Base-by-base conservation (phyloP, 2,888 invertebrate genomes). In the Bibio marci region DNA sequence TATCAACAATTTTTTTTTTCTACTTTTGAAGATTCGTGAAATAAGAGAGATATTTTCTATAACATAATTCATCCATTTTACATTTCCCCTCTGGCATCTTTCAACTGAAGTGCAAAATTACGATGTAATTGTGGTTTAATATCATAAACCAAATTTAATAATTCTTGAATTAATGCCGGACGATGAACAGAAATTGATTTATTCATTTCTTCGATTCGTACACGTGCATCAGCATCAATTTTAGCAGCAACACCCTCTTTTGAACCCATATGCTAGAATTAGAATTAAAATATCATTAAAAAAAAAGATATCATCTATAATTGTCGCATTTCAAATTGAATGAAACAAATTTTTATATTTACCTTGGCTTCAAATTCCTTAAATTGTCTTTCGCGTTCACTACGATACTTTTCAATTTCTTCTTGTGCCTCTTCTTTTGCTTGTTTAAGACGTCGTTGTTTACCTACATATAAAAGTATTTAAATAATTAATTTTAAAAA, bases 371-470 rank as follows among this genome's bases (percentile, higher is more conserved):
- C 88, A 57, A 86, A 85, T 53, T 83, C 83, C 55, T 80, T 80
- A 64, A 88, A 90, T 53, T 81, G 80, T 49, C 71, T 73, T 57
- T 91, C 88, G 27, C 87, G 70, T 55, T 90, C 87, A 58, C 76
- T 76, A 56, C 86, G 80, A 67, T 91, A 92, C 57, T 82, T 83
- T 54, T 92, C 91, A 47, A 94, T 83, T 63, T 94, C 94, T 59
- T 85, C 81, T 57, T 91, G 90, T 44, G 94, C 94, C 65, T 94
- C 92, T 55, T 94, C 91, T 66, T 94, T 94, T 36, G 94, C 94
- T 59, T 92, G 90, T 69, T 92, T 94, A 64, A 94, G 71, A 55
- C 92, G 75, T 54, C 80, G 78, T 43, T 88, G 85, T 70, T 92
- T 92, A 48, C 87, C 90, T 88, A 55, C 43, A 65, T 62, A 4